These are phyloP conservation scores for Alaudala cheleensis DNA, from an alignment of 2,113 vertebrate genomes.

Conservation along the genomic window DNA sequence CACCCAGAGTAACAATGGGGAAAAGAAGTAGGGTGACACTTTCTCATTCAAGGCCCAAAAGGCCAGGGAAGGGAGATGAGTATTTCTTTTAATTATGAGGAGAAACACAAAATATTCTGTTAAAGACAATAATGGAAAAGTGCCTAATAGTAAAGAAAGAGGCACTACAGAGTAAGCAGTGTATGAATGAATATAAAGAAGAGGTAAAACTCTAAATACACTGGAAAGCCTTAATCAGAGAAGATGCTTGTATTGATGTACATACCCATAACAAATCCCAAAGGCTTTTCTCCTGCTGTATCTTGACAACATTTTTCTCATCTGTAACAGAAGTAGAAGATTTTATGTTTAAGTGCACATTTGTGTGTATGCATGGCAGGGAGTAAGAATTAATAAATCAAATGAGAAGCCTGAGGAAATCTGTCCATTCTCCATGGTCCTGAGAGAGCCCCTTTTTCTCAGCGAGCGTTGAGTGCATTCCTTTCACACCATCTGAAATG, in stretches of 20 bases:
- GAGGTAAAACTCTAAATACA: background rate
- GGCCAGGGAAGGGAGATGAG: background rate
- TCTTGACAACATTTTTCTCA: background rate
- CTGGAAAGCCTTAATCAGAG: background rate
- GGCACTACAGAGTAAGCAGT: background rate
- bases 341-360: background rate
- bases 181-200: background rate
- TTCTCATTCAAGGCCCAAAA: background rate
- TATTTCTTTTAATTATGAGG: background rate
- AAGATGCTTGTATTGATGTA: background rate
- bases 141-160: background rate
- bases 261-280: background rate
- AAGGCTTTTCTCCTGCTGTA: background rate
- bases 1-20: background rate
- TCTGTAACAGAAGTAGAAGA: background rate
- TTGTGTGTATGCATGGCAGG: background rate
- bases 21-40: background rate
- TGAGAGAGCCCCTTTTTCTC: background rate
- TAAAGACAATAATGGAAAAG: background rate
- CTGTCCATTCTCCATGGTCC: background rate
- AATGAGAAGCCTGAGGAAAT: background rate
- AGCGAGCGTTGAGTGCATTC: background rate
- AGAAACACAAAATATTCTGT: background rate
- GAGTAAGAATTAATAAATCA: slow-evolving; percentile 13
- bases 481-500: slow-evolving; percentile 27